A percentile compares a stretch with the other conserved stretches of the same genome.
Evolutionary conservation across 1,140 invertebrate genomes (phyloP).

Genomic region (Geopemphigus sp.): DNA sequence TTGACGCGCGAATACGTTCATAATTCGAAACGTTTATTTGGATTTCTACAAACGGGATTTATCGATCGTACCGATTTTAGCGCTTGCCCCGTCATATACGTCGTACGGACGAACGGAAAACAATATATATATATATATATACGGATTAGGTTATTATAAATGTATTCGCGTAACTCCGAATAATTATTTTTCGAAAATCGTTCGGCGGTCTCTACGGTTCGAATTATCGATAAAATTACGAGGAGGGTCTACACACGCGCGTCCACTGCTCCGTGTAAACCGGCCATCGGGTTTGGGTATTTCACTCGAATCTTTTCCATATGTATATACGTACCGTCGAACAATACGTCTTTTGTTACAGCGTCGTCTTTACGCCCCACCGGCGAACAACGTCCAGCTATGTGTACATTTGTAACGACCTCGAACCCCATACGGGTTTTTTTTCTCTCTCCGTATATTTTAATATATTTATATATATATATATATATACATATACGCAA

Average conservation of each 20-base stretch:
- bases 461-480: too few relatives aligned
- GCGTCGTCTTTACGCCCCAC: conserved; percentile 20
- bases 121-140: too few relatives aligned
- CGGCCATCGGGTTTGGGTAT: background rate
- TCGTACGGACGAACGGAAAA: too few relatives aligned
- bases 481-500: too few relatives aligned
- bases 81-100: too few relatives aligned
- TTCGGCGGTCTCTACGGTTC: background rate
- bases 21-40: too few relatives aligned
- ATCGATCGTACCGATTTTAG: too few relatives aligned
- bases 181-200: background rate
- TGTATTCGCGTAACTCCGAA: too few relatives aligned
- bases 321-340: background rate
- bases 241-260: background rate
- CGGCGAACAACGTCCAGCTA: background rate
- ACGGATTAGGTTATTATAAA: too few relatives aligned
- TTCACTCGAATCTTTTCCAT: background rate
- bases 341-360: conserved; percentile 43
- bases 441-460: background rate
- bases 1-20: too few relatives aligned
- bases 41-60: too few relatives aligned
- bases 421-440: background rate
- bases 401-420: conserved; percentile 38
- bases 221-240: background rate
- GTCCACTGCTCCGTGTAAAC: background rate